phyloP scores from a whole-genome alignment of 2,888 invertebrate genomes.

The Taphrorychus bicolor region DNA sequence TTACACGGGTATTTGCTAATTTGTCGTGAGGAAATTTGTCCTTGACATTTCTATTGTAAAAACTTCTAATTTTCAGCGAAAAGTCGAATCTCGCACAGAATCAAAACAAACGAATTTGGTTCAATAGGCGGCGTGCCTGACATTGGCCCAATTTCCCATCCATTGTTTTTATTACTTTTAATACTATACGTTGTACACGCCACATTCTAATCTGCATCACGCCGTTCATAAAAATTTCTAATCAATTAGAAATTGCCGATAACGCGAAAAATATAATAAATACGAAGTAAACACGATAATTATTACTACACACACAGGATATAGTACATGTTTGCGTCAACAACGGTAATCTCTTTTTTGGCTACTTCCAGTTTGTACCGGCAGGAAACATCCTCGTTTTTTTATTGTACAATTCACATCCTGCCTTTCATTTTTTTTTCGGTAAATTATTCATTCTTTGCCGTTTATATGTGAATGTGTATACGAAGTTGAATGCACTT shows the following conservation, averaged over 20 bases:
- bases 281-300: neutral
- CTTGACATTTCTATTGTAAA: neutral
- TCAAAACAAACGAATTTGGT: neutral
- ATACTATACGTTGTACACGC: neutral
- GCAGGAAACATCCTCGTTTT: conserved; percentile 2
- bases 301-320: conserved; percentile 1
- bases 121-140: neutral
- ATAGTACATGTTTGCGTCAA: neutral
- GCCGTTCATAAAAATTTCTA: neutral
- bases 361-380: neutral
- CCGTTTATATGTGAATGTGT: too few relatives aligned
- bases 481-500: neutral
- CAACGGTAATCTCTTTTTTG: conserved; percentile 5
- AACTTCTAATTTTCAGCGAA: neutral
- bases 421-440: neutral
- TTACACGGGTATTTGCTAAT: conserved; percentile 4
- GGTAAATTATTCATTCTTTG: neutral
- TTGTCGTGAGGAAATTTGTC: neutral
- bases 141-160: neutral
- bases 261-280: neutral
- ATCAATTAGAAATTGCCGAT: neutral
- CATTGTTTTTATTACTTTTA: too few relatives aligned
- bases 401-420: neutral
- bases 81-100: neutral
- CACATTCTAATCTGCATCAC: neutral